phyloP scores from a whole-genome alignment of 2,888 invertebrate species.

The Ligdia adustata region DNA sequence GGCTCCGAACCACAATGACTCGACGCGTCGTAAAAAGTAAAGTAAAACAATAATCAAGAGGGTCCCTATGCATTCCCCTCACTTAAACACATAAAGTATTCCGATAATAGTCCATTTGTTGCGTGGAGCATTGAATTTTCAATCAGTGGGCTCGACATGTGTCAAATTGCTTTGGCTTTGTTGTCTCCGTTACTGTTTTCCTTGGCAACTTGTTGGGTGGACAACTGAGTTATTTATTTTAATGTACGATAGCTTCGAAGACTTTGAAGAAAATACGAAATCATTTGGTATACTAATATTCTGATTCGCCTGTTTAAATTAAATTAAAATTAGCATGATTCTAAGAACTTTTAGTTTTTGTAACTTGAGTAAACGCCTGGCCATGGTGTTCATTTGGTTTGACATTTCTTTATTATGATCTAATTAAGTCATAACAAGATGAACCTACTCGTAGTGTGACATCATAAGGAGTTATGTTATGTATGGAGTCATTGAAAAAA shows the following conservation, averaged over 20 bases:
- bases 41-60: slow-evolving; percentile 72
- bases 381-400: slow-evolving; percentile 1
- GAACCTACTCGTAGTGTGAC: too few species aligned
- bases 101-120: slow-evolving; percentile 20
- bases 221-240: too few species aligned
- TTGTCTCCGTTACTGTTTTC: slow-evolving; percentile 7
- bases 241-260: too few species aligned
- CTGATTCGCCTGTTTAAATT: too few species aligned
- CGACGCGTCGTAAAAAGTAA: slow-evolving; percentile 63
- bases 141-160: slow-evolving; percentile 23
- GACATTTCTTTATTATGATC: too few species aligned
- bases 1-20: slow-evolving; percentile 33
- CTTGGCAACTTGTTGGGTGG: slow-evolving; percentile 4
- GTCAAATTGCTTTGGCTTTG: slow-evolving; percentile 18
- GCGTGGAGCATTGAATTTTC: slow-evolving; percentile 22
- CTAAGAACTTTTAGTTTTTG: too few species aligned
- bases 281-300: too few species aligned
- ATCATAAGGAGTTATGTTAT: too few species aligned
- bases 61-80: slow-evolving; percentile 15
- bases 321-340: too few species aligned
- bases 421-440: too few species aligned
- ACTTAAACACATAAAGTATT: slow-evolving; percentile 16
- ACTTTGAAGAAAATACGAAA: too few species aligned
- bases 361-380: not conserved
- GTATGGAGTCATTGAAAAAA: too few species aligned